Percentiles rank a stretch among this genome's conserved stretches.
phyloP scores from a whole-genome alignment of 2,888 invertebrate genomes.

The Sminthurides aquaticus region DNA sequence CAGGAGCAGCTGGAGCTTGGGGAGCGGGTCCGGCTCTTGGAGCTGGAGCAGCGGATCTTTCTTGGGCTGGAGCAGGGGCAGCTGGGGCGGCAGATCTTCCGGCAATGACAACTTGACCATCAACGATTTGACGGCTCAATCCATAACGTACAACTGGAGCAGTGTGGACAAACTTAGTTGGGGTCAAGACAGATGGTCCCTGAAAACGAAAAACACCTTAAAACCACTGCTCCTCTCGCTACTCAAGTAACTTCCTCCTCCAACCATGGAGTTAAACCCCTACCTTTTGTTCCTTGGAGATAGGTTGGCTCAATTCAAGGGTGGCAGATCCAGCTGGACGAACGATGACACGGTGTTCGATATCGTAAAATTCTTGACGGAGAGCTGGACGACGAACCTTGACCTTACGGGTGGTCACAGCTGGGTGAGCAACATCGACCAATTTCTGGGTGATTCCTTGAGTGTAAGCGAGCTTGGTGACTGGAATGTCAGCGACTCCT shows the following conservation, averaged over 20 bases:
- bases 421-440: constrained; percentile 56
- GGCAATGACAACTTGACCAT: constrained; percentile 37
- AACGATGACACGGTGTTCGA: constrained; percentile 56
- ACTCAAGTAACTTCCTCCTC: neutral
- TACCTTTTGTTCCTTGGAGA: constrained; percentile 52
- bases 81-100: constrained; percentile 34
- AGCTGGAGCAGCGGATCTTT: constrained; percentile 28
- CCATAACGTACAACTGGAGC: constrained; percentile 43
- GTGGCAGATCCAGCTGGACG: constrained; percentile 57
- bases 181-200: constrained; percentile 49
- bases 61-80: constrained; percentile 24
- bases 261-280: neutral
- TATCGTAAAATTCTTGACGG: constrained; percentile 59
- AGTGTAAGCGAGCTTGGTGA: constrained; percentile 51
- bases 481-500: constrained; percentile 49
- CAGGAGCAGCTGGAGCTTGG: constrained; percentile 28
- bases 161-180: constrained; percentile 41
- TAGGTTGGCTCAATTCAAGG: constrained; percentile 56
- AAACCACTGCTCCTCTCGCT: neutral
- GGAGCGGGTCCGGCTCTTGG: constrained; percentile 18
- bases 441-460: constrained; percentile 53
- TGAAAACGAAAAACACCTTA: constrained; percentile 11
- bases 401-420: constrained; percentile 54
- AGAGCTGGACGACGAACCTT: constrained; percentile 57
- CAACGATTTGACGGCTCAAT: constrained; percentile 40